phyloP scores from a whole-genome alignment of 2,797 vertebrate genomes.

The Moxostoma hubbsi region DNA sequence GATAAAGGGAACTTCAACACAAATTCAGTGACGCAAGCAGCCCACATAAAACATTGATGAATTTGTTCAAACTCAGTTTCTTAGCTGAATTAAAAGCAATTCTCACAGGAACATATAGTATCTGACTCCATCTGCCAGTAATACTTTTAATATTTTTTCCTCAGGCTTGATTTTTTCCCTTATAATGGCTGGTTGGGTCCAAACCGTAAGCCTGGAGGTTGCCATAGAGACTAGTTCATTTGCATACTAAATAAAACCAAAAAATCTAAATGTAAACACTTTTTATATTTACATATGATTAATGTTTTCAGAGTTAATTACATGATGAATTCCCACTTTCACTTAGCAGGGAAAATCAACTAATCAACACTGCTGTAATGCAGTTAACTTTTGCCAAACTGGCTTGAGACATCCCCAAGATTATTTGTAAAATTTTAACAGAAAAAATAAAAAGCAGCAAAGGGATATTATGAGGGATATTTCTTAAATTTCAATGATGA shows the following conservation, averaged over 20 bases:
- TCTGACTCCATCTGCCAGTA: constrained; percentile 8
- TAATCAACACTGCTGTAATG: too few species aligned
- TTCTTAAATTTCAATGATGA: too few species aligned
- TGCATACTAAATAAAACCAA: neutral
- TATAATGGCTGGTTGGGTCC: neutral
- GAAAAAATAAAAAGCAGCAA: too few species aligned
- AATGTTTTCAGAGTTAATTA: too few species aligned
- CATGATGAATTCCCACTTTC: too few species aligned
- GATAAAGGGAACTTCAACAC: neutral
- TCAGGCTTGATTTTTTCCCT: neutral
- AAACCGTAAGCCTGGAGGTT: neutral
- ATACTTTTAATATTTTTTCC: neutral
- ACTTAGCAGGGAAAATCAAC: too few species aligned
- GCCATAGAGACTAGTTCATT: neutral
- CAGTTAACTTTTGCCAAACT: too few species aligned
- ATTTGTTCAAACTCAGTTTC: neutral
- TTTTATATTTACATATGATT: too few species aligned
- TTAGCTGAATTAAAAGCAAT: neutral
- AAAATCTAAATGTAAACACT: too few species aligned
- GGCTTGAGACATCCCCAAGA: too few species aligned
- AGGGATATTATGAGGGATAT: too few species aligned
- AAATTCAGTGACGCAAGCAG: neutral
- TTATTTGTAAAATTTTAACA: too few species aligned
- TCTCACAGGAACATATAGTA: constrained; percentile 2
- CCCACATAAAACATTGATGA: neutral